Evolutionary conservation across 2,113 vertebrate genomes (phyloP).

Genomic region (Asarcornis scutulata): DNA sequence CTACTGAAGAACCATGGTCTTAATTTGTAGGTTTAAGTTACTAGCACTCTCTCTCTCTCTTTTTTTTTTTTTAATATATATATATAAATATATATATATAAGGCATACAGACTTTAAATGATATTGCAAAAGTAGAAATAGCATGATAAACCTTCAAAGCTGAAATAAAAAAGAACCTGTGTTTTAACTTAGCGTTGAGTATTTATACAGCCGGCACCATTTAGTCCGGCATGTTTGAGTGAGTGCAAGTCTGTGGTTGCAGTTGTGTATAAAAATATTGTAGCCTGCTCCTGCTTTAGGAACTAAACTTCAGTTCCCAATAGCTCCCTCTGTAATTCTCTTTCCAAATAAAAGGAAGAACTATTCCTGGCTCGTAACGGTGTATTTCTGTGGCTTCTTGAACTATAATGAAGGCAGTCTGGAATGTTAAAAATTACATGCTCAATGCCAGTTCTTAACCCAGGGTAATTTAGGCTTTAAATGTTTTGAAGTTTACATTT

Average conservation of each 20-base stretch:
- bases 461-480: constrained; percentile 70
- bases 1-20: constrained; percentile 10
- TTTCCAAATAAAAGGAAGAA: constrained; percentile 86
- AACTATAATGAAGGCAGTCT: constrained; percentile 76
- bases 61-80: too few relatives aligned
- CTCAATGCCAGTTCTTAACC: constrained; percentile 65
- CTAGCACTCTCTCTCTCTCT: not conserved
- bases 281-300: constrained; percentile 68
- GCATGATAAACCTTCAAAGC: constrained; percentile 79
- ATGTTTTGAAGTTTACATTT: constrained; percentile 58
- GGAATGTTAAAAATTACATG: constrained; percentile 78
- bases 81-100: not conserved
- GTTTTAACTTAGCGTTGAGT: constrained; percentile 71
- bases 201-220: constrained; percentile 88
- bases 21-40: constrained; percentile 66
- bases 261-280: constrained; percentile 81
- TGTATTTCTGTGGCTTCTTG: constrained; percentile 85
- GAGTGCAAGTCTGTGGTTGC: constrained; percentile 78
- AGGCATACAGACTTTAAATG: constrained; percentile 72
- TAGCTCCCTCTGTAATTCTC: constrained; percentile 81
- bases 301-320: constrained; percentile 73
- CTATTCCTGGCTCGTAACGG: constrained; percentile 81
- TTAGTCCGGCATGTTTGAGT: constrained; percentile 77
- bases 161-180: constrained; percentile 81
- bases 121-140: constrained; percentile 74